These are phyloP conservation scores for Odontocerum albicorne DNA, from an alignment of 2,888 invertebrate genomes.

Conservation along the genomic window DNA sequence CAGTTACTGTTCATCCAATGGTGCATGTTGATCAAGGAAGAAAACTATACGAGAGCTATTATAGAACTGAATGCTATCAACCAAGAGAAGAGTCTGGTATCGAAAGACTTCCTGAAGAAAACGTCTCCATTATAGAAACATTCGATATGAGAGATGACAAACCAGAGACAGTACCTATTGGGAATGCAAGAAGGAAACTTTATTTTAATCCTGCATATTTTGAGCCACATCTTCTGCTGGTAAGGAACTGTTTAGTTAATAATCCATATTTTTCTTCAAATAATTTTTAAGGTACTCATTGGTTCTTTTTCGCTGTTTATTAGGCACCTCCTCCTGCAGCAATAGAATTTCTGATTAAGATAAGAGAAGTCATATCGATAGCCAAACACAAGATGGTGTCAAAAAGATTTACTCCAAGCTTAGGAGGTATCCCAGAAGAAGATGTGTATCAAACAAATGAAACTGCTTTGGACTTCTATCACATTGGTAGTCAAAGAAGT, in stretches of 20 bases:
- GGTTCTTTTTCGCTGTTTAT: not conserved
- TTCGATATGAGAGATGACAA: constrained; percentile 66
- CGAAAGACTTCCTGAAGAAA: constrained; percentile 80
- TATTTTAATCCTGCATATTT: constrained; percentile 93
- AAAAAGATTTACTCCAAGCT: constrained; percentile 76
- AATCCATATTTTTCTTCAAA: constrained; percentile 1
- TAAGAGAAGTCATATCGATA: constrained; percentile 86
- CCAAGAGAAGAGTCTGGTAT: constrained; percentile 61
- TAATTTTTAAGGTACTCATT: not conserved
- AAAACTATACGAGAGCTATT: constrained; percentile 42
- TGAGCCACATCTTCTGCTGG: constrained; percentile 81
- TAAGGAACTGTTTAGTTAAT: constrained; percentile 48
- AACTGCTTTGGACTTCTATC: constrained; percentile 53
- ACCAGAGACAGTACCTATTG: constrained; percentile 67
- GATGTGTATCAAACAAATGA: constrained; percentile 57
- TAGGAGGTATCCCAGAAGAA: constrained; percentile 83
- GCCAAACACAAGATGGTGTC: constrained; percentile 87
- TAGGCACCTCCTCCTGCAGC: constrained; percentile 90
- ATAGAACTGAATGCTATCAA: constrained; percentile 23
- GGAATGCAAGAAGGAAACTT: constrained; percentile 74
- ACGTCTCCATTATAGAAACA: constrained; percentile 83
- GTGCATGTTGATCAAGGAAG: constrained; percentile 42
- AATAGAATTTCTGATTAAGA: constrained; percentile 84
- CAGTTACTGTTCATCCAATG: constrained; percentile 71
- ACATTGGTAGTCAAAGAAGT: constrained; percentile 56